A percentile compares a stretch with the other conserved stretches of the same genome.
phyloP scores from a whole-genome alignment of 2,797 vertebrate genomes.

The Pelochelys cantorii region DNA sequence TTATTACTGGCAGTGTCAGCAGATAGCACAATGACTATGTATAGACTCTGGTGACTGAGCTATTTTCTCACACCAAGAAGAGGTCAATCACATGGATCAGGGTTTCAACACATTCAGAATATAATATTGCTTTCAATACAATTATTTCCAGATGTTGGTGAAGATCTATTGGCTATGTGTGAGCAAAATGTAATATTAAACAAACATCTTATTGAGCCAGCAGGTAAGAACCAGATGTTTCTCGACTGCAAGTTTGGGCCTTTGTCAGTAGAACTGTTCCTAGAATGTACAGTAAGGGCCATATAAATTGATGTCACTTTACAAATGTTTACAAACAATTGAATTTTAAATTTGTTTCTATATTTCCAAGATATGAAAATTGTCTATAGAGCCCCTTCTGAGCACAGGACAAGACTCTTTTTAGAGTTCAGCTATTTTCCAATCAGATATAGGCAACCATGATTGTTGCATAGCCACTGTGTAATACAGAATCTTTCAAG shows the following conservation, averaged over 20 bases:
- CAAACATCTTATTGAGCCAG: conserved; percentile 76
- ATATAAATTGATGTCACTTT: neutral
- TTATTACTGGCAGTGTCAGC: neutral
- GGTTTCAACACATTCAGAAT: neutral
- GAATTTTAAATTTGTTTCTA: too few relatives aligned
- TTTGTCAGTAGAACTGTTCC: accelerated
- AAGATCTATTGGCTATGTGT: conserved; percentile 93
- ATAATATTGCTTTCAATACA: neutral
- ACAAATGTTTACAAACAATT: neutral
- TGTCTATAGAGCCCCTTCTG: neutral
- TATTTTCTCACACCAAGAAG: neutral
- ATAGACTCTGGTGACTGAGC: neutral
- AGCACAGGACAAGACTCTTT: neutral
- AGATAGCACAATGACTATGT: neutral
- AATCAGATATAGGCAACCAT: neutral
- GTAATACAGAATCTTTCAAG: neutral
- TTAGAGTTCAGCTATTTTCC: neutral
- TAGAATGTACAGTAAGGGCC: neutral
- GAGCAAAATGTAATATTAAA: conserved; percentile 88
- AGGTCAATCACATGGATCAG: neutral
- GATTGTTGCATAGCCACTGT: neutral
- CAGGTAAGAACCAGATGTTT: conserved; percentile 78
- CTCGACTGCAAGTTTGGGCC: neutral
- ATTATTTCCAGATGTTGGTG: conserved; percentile 88
- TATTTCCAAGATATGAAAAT: neutral